phyloP scores from a whole-genome alignment of 2,888 invertebrate genomes.

The Thecophora atra region DNA sequence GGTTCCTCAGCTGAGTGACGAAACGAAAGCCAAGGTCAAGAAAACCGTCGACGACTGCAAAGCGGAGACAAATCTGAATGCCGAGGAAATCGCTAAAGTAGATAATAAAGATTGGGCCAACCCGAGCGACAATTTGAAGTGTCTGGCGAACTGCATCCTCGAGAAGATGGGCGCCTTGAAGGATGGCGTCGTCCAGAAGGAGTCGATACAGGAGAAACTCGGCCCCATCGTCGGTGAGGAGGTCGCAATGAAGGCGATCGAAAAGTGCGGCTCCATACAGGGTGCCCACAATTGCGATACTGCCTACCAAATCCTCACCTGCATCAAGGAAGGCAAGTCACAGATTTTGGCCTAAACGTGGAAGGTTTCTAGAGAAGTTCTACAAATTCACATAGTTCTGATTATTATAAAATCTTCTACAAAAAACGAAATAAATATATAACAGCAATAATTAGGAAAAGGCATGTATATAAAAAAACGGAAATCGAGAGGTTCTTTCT shows the following conservation, averaged over 20 bases:
- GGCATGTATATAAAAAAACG: background rate
- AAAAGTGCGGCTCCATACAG: conserved; percentile 48
- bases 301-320: conserved; percentile 51
- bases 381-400: too few species aligned
- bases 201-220: conserved; percentile 47
- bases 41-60: conserved; percentile 49
- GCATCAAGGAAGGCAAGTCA: conserved; percentile 41
- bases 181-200: conserved; percentile 53
- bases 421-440: background rate
- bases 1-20: conserved; percentile 47
- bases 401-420: background rate
- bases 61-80: conserved; percentile 48
- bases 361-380: background rate
- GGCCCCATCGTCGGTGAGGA: conserved; percentile 49
- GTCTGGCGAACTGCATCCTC: conserved; percentile 60
- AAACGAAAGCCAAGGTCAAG: conserved; percentile 53
- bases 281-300: conserved; percentile 56
- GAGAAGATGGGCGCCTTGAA: conserved; percentile 54
- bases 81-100: conserved; percentile 49
- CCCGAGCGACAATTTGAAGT: conserved; percentile 51
- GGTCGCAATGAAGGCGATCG: conserved; percentile 40
- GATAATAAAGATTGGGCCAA: conserved; percentile 50
- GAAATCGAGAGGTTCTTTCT: background rate
- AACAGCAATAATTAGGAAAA: background rate
- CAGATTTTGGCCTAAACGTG: background rate